These are phyloP conservation scores for Didymodactylos carnosus DNA, from an alignment of 2,888 invertebrate genomes.

Conservation along the genomic window DNA sequence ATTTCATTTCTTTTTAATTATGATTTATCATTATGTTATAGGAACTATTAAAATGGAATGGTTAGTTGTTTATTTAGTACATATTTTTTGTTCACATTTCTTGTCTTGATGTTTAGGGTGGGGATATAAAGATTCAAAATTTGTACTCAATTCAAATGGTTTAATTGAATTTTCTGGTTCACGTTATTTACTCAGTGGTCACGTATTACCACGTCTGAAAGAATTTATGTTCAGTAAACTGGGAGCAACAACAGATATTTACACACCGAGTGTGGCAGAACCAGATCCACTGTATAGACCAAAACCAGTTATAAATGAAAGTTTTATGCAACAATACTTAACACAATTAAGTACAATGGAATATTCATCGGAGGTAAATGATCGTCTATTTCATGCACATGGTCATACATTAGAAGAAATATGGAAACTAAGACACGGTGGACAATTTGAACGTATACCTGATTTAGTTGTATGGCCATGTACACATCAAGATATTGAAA, in stretches of 20 bases:
- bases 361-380: slow-evolving; percentile 53
- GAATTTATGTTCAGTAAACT: slow-evolving; percentile 58
- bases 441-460: slow-evolving; percentile 58
- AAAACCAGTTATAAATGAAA: slow-evolving; percentile 43
- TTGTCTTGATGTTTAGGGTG: too few species aligned
- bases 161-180: slow-evolving; percentile 62
- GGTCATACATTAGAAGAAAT: slow-evolving; percentile 78
- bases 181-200: slow-evolving; percentile 43
- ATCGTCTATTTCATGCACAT: slow-evolving; percentile 66
- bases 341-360: slow-evolving; percentile 36
- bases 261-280: slow-evolving; percentile 36
- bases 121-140: slow-evolving; percentile 92
- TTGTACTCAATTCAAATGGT: slow-evolving; percentile 45
- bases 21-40: too few species aligned
- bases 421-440: slow-evolving; percentile 47
- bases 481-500: slow-evolving; percentile 61
- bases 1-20: too few species aligned
- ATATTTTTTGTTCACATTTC: slow-evolving; percentile 81
- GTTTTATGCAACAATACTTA: slow-evolving; percentile 43
- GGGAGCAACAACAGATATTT: slow-evolving; percentile 42
- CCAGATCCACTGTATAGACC: slow-evolving; percentile 44
- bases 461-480: slow-evolving; percentile 80
- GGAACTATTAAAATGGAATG: not conserved
- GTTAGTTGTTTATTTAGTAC: too few species aligned
- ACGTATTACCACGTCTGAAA: slow-evolving; percentile 52